phyloP scores from a whole-genome alignment of 1,140 invertebrate species.

The Potamilus streckersoni region DNA sequence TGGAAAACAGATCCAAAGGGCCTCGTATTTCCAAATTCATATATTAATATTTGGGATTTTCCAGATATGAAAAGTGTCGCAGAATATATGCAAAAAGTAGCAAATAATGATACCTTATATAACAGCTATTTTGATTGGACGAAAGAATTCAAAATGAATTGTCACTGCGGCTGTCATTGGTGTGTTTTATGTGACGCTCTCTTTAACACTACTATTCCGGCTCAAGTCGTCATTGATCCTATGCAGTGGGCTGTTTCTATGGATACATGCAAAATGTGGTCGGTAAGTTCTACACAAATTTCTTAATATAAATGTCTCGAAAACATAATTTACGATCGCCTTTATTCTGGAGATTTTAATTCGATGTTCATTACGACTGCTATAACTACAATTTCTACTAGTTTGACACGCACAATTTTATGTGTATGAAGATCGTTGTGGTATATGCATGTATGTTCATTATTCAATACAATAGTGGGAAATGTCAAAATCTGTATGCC shows the following conservation, averaged over 20 bases:
- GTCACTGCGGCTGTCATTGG: constrained; percentile 36
- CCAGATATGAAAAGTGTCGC: constrained; percentile 85
- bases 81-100: constrained; percentile 78
- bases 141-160: constrained; percentile 31
- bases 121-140: constrained; percentile 63
- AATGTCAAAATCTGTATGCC: no score
- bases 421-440: no score
- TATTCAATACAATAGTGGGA: no score
- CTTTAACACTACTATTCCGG: constrained; percentile 37
- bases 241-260: constrained; percentile 45
- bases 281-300: constrained; percentile 7
- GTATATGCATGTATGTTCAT: no score
- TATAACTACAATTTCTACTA: no score
- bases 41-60: constrained; percentile 95
- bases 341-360: no score
- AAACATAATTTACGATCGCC: no score
- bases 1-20: constrained; percentile 55
- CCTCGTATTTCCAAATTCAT: constrained; percentile 76
- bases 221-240: constrained; percentile 47
- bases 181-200: constrained; percentile 44
- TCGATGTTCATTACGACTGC: no score
- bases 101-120: constrained; percentile 55
- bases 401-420: no score
- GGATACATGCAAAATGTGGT: constrained; percentile 32
- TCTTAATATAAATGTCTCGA: no score